These are phyloP conservation scores for Penelope pileata DNA, from an alignment of 2,113 vertebrate species.

Conservation along the genomic window DNA sequence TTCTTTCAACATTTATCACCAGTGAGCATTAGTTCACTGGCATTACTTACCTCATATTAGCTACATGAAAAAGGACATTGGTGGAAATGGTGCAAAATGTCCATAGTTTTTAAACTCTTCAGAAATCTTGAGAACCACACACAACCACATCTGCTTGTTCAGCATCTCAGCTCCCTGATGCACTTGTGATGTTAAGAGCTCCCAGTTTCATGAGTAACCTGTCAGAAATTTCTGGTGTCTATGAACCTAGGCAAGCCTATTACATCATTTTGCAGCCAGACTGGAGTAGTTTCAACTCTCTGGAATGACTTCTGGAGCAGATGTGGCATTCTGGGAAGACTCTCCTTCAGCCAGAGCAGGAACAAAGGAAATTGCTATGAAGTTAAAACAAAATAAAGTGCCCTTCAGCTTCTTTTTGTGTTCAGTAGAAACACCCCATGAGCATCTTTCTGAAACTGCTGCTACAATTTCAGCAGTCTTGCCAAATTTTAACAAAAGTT, in stretches of 20 bases:
- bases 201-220: neutral
- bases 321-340: neutral
- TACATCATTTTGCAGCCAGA: neutral
- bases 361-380: neutral
- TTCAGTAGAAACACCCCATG: neutral
- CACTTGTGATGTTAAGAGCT: neutral
- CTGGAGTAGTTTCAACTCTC: neutral
- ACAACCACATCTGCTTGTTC: neutral
- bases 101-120: neutral
- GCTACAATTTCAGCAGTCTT: neutral
- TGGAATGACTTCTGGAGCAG: neutral
- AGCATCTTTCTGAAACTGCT: neutral
- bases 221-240: neutral
- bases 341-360: neutral
- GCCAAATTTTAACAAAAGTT: neutral
- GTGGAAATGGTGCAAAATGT: neutral
- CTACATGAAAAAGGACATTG: neutral
- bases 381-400: neutral
- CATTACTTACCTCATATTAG: accelerated
- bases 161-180: neutral
- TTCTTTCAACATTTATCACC: accelerated
- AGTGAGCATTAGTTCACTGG: accelerated
- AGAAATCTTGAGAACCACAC: neutral
- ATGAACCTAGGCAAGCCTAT: neutral
- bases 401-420: neutral